phyloP scores from a whole-genome alignment of 1,140 invertebrate species.

The Diorhabda carinulata region DNA sequence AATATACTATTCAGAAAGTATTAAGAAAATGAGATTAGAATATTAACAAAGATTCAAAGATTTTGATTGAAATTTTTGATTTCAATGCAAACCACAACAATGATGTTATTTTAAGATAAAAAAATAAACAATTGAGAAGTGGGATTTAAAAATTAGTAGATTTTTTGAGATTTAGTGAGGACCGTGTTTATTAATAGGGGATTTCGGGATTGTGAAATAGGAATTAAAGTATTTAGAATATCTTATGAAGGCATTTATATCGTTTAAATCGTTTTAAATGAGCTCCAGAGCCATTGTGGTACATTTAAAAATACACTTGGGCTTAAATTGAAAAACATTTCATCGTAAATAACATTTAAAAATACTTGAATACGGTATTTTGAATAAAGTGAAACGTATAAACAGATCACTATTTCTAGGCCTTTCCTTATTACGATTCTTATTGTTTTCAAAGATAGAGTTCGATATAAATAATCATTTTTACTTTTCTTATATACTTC shows the following conservation, averaged over 20 bases:
- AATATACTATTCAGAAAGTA: no score
- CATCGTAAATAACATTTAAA: not conserved
- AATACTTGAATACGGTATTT: no score
- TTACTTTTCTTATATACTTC: no score
- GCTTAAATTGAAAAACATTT: not conserved
- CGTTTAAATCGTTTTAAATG: constrained; percentile 10
- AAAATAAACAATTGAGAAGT: constrained; percentile 11
- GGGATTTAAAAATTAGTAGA: constrained; percentile 12
- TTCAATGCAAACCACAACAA: constrained; percentile 5
- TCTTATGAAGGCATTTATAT: not conserved
- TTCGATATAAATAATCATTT: no score
- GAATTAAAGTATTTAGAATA: constrained; percentile 7
- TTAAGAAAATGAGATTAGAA: no score
- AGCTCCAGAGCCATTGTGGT: constrained; percentile 9
- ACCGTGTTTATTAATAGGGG: constrained; percentile 13
- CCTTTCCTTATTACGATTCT: no score
- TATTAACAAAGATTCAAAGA: no score
- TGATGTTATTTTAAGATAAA: constrained; percentile 13
- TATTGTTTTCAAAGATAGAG: no score
- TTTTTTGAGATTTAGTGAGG: constrained; percentile 8
- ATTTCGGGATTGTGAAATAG: constrained; percentile 32
- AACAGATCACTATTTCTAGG: no score
- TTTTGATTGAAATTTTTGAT: no score
- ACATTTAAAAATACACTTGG: not conserved
- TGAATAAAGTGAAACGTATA: no score